Evolutionary conservation across 2,888 invertebrate genomes (phyloP).

Genomic region (Pachydiplax longipennis): DNA sequence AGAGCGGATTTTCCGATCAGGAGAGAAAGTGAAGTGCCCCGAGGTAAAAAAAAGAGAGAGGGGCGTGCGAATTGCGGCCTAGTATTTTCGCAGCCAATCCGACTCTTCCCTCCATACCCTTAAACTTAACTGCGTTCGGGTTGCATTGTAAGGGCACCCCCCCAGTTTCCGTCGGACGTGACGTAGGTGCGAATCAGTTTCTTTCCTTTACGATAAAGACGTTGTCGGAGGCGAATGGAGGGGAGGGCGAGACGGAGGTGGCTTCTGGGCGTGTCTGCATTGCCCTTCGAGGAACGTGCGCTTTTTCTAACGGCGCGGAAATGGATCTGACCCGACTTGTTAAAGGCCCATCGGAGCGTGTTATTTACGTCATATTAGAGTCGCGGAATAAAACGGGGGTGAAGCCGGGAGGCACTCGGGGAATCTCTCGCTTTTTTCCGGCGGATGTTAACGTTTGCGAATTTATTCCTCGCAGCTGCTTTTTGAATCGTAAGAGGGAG

Average conservation of each 20-base stretch:
- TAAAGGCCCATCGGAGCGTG: background rate
- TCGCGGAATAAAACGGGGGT: background rate
- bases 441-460: background rate
- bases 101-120: background rate
- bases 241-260: background rate
- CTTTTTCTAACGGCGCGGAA: background rate
- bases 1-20: background rate
- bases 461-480: background rate
- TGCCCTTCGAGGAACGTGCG: background rate
- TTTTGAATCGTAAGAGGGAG: background rate
- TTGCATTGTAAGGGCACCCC: background rate
- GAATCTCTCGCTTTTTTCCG: background rate
- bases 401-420: background rate
- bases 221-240: background rate
- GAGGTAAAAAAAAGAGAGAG: background rate
- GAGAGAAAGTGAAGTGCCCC: background rate
- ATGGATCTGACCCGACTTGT: background rate
- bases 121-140: background rate
- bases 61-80: background rate
- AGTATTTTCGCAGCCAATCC: background rate
- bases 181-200: background rate
- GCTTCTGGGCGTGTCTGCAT: background rate
- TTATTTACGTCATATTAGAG: background rate
- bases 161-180: background rate
- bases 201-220: background rate